These are phyloP conservation scores for Mechanitis mazaeus DNA, from an alignment of 2,888 invertebrate genomes.

Conservation along the genomic window DNA sequence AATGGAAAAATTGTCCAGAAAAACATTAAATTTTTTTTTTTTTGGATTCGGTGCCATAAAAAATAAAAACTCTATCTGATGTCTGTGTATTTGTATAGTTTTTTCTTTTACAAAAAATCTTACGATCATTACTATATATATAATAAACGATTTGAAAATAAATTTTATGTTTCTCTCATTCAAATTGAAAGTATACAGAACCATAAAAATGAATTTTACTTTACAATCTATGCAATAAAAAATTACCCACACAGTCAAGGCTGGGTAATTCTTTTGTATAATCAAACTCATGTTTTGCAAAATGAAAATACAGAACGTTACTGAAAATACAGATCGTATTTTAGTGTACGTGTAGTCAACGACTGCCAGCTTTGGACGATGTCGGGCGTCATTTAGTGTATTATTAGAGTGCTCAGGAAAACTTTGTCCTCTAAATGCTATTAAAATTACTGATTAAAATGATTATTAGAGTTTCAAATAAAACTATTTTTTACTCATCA, in stretches of 20 bases:
- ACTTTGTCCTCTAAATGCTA: constrained; percentile 27
- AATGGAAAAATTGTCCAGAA: too few relatives aligned
- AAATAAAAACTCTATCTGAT: too few relatives aligned
- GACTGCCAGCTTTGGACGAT: constrained; percentile 37
- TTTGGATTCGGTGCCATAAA: too few relatives aligned
- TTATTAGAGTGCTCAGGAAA: constrained; percentile 38
- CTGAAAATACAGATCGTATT: constrained; percentile 52
- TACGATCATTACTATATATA: too few relatives aligned
- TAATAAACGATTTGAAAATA: too few relatives aligned
- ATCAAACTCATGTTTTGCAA: constrained; percentile 30
- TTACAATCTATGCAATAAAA: background rate
- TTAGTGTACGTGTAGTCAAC: constrained; percentile 57
- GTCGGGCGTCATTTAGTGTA: constrained; percentile 32
- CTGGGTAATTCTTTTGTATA: constrained; percentile 38
- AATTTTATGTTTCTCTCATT: too few relatives aligned
- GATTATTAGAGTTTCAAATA: constrained; percentile 8
- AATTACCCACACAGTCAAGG: constrained; percentile 10
- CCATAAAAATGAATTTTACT: too few relatives aligned
- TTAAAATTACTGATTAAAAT: constrained; percentile 17
- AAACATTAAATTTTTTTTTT: too few relatives aligned
- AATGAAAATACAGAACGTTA: constrained; percentile 48
- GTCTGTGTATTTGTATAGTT: too few relatives aligned
- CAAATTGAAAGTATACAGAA: background rate
- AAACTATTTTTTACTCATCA: too few relatives aligned
- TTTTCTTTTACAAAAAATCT: too few relatives aligned